Evolutionary conservation across 2,113 vertebrate genomes (phyloP).

Genomic region (Phalacrocorax brasilianus): DNA sequence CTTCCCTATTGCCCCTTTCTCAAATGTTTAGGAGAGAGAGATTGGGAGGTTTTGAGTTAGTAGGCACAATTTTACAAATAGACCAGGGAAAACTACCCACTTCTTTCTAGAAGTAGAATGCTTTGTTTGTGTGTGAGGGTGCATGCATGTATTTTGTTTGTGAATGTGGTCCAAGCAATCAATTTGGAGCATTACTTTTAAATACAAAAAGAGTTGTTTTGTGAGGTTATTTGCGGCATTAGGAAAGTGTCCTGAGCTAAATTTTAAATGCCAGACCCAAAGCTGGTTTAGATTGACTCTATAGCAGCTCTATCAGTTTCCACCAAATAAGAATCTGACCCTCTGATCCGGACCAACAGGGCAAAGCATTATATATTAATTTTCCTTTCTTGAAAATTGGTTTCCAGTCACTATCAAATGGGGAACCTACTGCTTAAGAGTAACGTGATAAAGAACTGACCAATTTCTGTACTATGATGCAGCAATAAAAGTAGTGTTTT

Average conservation of each 20-base stretch:
- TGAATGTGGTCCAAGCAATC: neutral
- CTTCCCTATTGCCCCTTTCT: neutral
- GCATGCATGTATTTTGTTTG: neutral
- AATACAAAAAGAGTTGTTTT: neutral
- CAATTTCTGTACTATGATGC: neutral
- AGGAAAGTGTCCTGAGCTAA: neutral
- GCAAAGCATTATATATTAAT: neutral
- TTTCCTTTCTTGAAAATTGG: neutral
- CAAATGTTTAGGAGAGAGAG: neutral
- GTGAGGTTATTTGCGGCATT: neutral
- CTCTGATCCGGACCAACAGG: neutral
- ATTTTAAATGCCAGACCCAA: neutral
- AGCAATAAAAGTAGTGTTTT: neutral
- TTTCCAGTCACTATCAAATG: neutral
- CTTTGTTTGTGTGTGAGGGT: neutral
- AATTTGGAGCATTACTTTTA: neutral
- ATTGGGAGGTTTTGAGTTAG: neutral
- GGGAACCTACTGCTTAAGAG: neutral
- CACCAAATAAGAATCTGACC: neutral
- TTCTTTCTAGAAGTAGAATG: neutral
- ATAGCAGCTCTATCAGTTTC: neutral
- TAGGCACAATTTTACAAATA: neutral
- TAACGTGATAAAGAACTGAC: neutral
- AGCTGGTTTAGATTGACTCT: neutral
- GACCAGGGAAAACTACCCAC: neutral